Evolutionary conservation across 2,888 invertebrate species (phyloP).

Genomic region (Lithophane leautieri): DNA sequence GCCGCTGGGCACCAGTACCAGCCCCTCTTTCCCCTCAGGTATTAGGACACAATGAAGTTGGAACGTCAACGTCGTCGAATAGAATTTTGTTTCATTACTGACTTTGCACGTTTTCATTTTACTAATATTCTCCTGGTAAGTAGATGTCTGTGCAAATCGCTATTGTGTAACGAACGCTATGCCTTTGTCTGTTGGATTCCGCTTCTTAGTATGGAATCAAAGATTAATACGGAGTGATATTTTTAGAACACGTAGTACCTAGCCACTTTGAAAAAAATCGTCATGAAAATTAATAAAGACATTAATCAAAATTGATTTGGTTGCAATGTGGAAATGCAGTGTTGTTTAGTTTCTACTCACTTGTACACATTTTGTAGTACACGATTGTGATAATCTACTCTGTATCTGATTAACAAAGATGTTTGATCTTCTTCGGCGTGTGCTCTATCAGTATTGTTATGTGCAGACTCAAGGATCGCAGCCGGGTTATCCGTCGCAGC

Average conservation of each 20-base stretch:
- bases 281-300: conserved; percentile 3
- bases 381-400: conserved; percentile 49
- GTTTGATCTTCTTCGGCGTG: neutral
- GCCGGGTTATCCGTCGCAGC: conserved; percentile 71
- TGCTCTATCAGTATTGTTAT: conserved; percentile 36
- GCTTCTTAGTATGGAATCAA: conserved; percentile 34
- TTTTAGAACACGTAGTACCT: conserved; percentile 32
- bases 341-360: conserved; percentile 47
- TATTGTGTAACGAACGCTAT: conserved; percentile 62
- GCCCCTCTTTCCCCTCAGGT: conserved; percentile 88
- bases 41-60: conserved; percentile 70
- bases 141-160: conserved; percentile 59
- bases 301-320: conserved; percentile 25
- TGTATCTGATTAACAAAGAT: conserved; percentile 45
- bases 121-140: conserved; percentile 55
- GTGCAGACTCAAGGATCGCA: conserved; percentile 71
- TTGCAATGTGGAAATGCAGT: conserved; percentile 44
- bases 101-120: conserved; percentile 68
- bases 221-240: conserved; percentile 46
- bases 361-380: conserved; percentile 42
- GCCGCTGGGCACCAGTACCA: conserved; percentile 88
- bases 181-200: conserved; percentile 43
- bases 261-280: conserved; percentile 30
- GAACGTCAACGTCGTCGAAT: conserved; percentile 69
- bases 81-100: conserved; percentile 70